Evolutionary conservation across 2,888 invertebrate species (phyloP), one percentile per base, ranked within the genome.

Genomic region (Zeuzera pyrina): DNA sequence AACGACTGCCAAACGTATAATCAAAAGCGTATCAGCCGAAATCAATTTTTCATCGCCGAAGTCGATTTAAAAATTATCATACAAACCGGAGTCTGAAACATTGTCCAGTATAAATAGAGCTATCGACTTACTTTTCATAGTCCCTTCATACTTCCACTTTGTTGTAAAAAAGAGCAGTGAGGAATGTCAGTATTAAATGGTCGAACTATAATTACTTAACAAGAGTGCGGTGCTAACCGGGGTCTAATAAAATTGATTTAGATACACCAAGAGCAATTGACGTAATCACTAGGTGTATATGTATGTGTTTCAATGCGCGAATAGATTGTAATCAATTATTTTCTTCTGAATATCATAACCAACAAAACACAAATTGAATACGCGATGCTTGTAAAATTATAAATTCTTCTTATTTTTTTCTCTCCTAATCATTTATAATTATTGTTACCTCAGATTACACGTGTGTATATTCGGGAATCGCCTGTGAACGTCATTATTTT

Each of bases 11-110:
- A 63, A 67, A 55, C 70, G 40, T 79, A 67, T 81, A 78, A 81
- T 81, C 78, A 79, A 73, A 78, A 72, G 56, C 68, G 59, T 77
- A 79, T 77, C 78, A 74, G 59, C 54, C 61, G 57, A 78, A 81
- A 81, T 81, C 79, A 81, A 81, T 81, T 81, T 79, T 72, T 76
- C 76, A 72, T 61, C 69, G 68, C 49, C 52, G 56, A 50, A 54
- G 57, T 54, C 71, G 66, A 67, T 71, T 77, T 70, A 63, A 72
- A 73, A 76, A 81, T 81, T 79, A 81, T 71, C 73, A 79, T 76
- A 76, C 67, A 61, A 56, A 68, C 56, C 55, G 52, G 49, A 46
- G 41, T 47, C 33, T 35, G 13, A 34, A 31, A 15, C 33, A 19
- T 36, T 48, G 44, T 42, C 70, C 68, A 66, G 34, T 47, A 29